A percentile compares a stretch with the other conserved stretches of the same genome.
These are phyloP conservation scores for Drosophila novamexicana DNA, from an alignment of 1,140 invertebrate species.

Conservation along the genomic window DNA sequence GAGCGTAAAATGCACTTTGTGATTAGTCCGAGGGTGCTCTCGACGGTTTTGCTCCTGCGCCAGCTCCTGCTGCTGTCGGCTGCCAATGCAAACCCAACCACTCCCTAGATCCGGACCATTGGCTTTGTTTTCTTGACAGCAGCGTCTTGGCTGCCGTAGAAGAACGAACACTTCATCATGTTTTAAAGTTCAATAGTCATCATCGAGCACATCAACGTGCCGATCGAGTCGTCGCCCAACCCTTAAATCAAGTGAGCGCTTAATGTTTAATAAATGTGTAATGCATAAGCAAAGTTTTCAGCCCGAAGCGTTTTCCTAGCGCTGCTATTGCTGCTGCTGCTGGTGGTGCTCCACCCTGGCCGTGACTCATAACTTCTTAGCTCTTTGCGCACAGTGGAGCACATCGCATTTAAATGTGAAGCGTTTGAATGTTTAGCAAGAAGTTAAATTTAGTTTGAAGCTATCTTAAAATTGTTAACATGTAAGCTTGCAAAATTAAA, in stretches of 20 bases:
- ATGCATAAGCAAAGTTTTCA: constrained; percentile 76
- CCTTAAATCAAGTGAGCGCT: constrained; percentile 65
- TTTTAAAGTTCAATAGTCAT: constrained; percentile 80
- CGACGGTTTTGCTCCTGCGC: constrained; percentile 10
- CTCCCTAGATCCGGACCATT: neutral
- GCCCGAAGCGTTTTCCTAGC: constrained; percentile 36
- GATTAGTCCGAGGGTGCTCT: constrained; percentile 77
- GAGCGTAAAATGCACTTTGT: constrained; percentile 79
- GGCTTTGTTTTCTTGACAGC: constrained; percentile 23
- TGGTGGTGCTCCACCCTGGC: constrained; percentile 41
- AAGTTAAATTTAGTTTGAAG: too few species aligned
- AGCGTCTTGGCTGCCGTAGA: constrained; percentile 56
- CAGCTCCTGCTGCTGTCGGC: neutral
- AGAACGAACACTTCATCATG: constrained; percentile 72
- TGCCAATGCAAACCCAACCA: neutral
- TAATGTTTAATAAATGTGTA: constrained; percentile 81
- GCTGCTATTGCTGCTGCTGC: constrained; percentile 39
- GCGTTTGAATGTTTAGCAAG: neutral
- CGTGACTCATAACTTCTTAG: constrained; percentile 69
- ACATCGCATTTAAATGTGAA: neutral
- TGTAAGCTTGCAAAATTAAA: too few species aligned
- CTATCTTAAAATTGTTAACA: too few species aligned
- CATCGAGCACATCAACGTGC: constrained; percentile 78
- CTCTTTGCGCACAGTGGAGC: constrained; percentile 46
- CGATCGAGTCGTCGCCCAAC: constrained; percentile 62